Evolutionary conservation across 2,888 invertebrate genomes (phyloP), one percentile per base, ranked within the genome.

Genomic region (Limnephilus marmoratus): DNA sequence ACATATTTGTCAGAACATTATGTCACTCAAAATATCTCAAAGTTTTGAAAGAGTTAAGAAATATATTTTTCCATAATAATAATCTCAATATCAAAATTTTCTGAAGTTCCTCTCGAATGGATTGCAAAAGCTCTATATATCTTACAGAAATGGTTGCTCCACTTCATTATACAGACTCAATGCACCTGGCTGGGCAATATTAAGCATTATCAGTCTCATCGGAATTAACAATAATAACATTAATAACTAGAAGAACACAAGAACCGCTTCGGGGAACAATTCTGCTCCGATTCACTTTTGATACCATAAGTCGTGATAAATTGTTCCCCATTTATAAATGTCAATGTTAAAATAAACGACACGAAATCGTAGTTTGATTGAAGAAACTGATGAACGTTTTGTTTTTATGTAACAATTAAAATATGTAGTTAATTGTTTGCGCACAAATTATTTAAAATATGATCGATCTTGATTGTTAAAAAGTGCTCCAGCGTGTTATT

Each of bases 291-390:
- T 85, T 41, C 85, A 85, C 18, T 37, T 37, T 85, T 37, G 85
- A 85, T 85, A 85, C 45, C n/a, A 45, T 41, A 11, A 87, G 53
- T 87, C 87, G 87, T 85, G 85, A 85, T 41, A 68, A 68, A 68
- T 68, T 86, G 86, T 86, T 45, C n/a, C 29, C 45, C 45, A 41
- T 41, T 45, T 86, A 86, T 29, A 86, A 86, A 86, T 45, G 86
- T 45, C 45, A 45, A 45, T 86, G 45, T 24, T 86, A 86, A 86
- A 86, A 86, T 86, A 86, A n/a, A 86, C 45, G 45, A 86, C 86
- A 83, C 86, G n/a, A 86, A n/a, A 45, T 11, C n/a, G 29, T 86
- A 49, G 45, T 41, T 29, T 86, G 86, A 86, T 86, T 29, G 29
- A 45, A n/a, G 31, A 83, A 37, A 37, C 45, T 86, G 86, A 86